A percentile compares a stretch with the other conserved stretches of the same genome.
These are phyloP conservation scores for Eubasilissa splendida DNA, from an alignment of 2,888 invertebrate genomes.

Conservation along the genomic window DNA sequence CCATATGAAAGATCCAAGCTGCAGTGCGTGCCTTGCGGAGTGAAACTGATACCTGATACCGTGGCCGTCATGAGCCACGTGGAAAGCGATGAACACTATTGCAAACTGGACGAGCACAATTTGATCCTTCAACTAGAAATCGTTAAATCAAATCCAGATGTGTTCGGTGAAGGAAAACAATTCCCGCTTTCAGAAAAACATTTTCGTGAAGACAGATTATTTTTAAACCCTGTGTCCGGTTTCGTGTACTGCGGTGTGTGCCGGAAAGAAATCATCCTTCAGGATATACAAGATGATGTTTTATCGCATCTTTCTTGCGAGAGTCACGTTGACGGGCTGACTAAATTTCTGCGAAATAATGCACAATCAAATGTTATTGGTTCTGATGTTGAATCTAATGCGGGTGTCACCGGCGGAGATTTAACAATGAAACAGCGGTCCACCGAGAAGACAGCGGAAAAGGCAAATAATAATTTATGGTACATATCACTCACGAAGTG, in stretches of 20 bases:
- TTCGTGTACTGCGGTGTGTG: conserved; percentile 30
- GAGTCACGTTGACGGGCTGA: not conserved
- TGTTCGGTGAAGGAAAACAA: conserved; percentile 11
- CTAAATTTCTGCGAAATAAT: not conserved
- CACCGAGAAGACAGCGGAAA: not conserved
- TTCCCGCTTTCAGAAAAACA: not conserved
- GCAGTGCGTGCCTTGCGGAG: conserved; percentile 16
- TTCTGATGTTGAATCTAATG: no score
- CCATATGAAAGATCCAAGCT: not conserved
- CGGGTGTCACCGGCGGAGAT: no score
- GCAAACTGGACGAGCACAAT: not conserved
- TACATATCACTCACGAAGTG: not conserved
- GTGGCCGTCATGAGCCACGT: not conserved
- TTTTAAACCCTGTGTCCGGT: conserved; percentile 9
- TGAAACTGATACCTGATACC: not conserved
- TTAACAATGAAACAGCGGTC: not conserved
- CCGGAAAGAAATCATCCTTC: not conserved
- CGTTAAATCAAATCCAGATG: not conserved
- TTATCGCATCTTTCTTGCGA: not conserved
- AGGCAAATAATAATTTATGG: not conserved
- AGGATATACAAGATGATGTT: not conserved
- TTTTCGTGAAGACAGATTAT: not conserved
- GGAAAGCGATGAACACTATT: not conserved
- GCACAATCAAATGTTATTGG: no score
- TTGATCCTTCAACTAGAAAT: conserved; percentile 2